These are phyloP conservation scores for Brachionus sp. DNA, from an alignment of 1,140 invertebrate genomes.

Conservation along the genomic window DNA sequence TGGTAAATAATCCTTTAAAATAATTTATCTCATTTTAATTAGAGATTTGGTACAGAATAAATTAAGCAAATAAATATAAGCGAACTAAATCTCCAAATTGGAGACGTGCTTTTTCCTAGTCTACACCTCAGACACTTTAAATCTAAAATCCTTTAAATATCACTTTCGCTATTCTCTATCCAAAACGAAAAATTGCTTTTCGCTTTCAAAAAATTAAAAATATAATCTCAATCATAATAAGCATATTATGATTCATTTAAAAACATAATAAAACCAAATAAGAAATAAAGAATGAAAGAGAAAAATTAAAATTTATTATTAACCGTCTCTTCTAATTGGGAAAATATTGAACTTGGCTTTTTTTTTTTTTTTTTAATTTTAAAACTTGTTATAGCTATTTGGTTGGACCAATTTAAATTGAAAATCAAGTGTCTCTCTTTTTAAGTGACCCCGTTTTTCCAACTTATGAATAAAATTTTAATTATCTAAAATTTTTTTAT, in stretches of 20 bases:
- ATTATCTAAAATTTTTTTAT: not conserved
- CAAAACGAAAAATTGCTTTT: not conserved
- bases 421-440: not conserved
- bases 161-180: not conserved
- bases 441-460: not conserved
- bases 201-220: not conserved
- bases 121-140: not conserved
- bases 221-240: slow-evolving; percentile 34
- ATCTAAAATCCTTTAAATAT: not conserved
- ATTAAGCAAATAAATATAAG: not conserved
- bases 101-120: not conserved
- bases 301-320: slow-evolving; percentile 16
- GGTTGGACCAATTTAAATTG: not conserved
- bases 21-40: not conserved
- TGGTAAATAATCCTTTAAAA: not conserved
- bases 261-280: not conserved
- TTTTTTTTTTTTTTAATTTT: not conserved
- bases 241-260: slow-evolving; percentile 34
- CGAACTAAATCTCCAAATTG: not conserved
- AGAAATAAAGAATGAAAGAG: not conserved
- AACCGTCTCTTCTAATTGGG: slow-evolving; percentile 5
- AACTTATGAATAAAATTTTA: not conserved
- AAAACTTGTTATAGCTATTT: not conserved
- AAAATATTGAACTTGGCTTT: not conserved
- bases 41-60: not conserved